Evolutionary conservation across 2,113 vertebrate genomes (phyloP).

Genomic region (Paradisaea rubra): DNA sequence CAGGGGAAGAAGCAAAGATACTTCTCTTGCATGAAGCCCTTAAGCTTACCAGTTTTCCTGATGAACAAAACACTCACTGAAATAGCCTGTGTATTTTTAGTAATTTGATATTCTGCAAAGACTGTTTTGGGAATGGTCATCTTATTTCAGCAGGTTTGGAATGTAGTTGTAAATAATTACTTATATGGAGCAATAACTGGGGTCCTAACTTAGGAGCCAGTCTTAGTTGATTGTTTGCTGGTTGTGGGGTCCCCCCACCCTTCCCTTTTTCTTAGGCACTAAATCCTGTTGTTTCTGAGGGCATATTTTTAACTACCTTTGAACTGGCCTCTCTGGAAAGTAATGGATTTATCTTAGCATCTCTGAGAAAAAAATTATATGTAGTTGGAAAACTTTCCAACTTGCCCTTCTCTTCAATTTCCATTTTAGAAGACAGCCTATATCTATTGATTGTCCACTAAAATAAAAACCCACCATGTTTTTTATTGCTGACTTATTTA

Average conservation of each 20-base stretch:
- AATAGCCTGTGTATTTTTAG: background rate
- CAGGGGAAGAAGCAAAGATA: background rate
- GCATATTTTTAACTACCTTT: background rate
- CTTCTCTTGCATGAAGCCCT: background rate
- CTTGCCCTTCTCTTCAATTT: background rate
- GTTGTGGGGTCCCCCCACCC: fast-evolving
- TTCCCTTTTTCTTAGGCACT: background rate
- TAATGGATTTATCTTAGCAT: background rate
- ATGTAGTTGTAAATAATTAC: background rate
- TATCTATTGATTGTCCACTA: background rate
- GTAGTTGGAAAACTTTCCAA: background rate
- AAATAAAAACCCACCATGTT: background rate
- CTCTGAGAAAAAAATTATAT: background rate
- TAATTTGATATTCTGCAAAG: background rate
- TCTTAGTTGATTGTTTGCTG: background rate
- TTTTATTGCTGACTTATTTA: background rate
- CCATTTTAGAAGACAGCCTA: background rate
- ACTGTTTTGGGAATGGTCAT: background rate
- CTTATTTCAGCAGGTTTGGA: background rate
- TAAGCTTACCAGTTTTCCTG: background rate
- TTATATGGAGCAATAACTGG: background rate
- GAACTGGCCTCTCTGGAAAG: background rate
- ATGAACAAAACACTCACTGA: background rate
- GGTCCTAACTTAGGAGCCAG: background rate
- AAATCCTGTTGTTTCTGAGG: background rate